A percentile compares a stretch with the other conserved stretches of the same genome.
These are phyloP conservation scores for Odontocolon sp. DNA, from an alignment of 2,888 invertebrate species.

Conservation along the genomic window DNA sequence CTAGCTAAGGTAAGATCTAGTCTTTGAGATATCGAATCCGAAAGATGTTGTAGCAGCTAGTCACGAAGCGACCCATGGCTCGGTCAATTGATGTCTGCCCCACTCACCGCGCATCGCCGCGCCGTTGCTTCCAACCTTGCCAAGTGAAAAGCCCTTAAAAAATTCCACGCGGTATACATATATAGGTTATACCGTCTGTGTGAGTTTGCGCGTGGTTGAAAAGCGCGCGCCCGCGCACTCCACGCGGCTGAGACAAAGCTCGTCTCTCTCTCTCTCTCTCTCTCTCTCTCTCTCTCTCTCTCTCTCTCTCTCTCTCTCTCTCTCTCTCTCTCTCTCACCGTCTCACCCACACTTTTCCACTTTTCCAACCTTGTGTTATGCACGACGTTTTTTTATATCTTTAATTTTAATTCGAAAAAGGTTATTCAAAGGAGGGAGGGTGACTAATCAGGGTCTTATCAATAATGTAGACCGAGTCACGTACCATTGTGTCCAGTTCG, in stretches of 20 bases:
- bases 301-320: background rate
- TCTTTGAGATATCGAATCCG: too few species aligned
- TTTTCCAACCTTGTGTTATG: background rate
- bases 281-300: background rate
- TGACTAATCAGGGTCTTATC: background rate
- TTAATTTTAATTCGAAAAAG: too few species aligned
- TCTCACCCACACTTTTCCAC: constrained; percentile 4
- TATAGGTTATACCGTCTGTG: constrained; percentile 1
- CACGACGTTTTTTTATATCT: too few species aligned
- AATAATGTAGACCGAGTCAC: constrained; percentile 3
- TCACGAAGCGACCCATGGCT: too few species aligned
- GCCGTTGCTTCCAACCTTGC: constrained; percentile 55
- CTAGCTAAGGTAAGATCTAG: too few species aligned
- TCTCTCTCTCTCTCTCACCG: background rate
- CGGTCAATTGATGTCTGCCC: too few species aligned
- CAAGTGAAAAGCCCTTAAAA: constrained; percentile 63
- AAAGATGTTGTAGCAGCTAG: too few species aligned
- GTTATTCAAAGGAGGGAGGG: background rate
- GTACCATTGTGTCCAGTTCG: constrained; percentile 43
- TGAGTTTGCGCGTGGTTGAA: constrained; percentile 25
- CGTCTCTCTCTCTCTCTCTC: constrained; percentile 9
- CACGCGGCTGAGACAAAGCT: constrained; percentile 35
- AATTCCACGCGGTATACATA: constrained; percentile 57
- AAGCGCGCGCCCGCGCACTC: constrained; percentile 40
- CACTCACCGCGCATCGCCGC: too few species aligned